Base-by-base conservation (phyloP, 2,113 vertebrate genomes). In the Paralichthys olivaceus region DNA sequence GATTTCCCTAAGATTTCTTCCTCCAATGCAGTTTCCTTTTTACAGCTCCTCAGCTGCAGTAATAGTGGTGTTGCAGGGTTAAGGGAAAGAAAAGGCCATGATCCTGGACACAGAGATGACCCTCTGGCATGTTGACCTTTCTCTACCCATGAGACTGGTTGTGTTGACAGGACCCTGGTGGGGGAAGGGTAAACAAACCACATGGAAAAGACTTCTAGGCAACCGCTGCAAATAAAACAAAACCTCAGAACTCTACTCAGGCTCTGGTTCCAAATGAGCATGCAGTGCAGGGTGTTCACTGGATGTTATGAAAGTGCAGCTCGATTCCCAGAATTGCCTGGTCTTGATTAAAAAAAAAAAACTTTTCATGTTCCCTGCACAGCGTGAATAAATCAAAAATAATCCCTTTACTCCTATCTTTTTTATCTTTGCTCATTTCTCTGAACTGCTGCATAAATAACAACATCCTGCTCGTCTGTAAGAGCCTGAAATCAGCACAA, bases 131-230 rank as follows among this genome's bases (percentile, higher is more conserved):
- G 56, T 62, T 72, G 77, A 85, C 84, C 84, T 78, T 75, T 86
- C 79, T 74, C 54, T 57, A 67, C 72, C 34, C 77, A 71, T 12
- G 22, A 77, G 68, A 66, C 51, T 15, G 58, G 53, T 32, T 17
- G 84, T 91, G 87, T 87, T 93, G 88, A 93, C 84, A 84, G 69
- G 37, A 55, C 47, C 72, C 67, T 47, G 57, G 59, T 65, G 86
- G 87, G 87, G 89, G 88, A 69, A 79, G 88, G 85, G 68, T 72
- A 81, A 82, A 62, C 72, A 88, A 90, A 88, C 67, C 74, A 63
- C 45, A 64, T 69, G 72, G 79, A 77, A 65, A 85, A 80, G 60
- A 69, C 68, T 28, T 84, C 51, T 17, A 62, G 59, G 69, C 75
- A 77, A 77, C 51, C 1, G 5, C 79, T 69, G 51, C 47, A 76